A percentile compares a stretch with the other conserved stretches of the same genome.
Conservation (phyloP, 2,888 invertebrate species). For the Linyphia triangularis region DNA sequence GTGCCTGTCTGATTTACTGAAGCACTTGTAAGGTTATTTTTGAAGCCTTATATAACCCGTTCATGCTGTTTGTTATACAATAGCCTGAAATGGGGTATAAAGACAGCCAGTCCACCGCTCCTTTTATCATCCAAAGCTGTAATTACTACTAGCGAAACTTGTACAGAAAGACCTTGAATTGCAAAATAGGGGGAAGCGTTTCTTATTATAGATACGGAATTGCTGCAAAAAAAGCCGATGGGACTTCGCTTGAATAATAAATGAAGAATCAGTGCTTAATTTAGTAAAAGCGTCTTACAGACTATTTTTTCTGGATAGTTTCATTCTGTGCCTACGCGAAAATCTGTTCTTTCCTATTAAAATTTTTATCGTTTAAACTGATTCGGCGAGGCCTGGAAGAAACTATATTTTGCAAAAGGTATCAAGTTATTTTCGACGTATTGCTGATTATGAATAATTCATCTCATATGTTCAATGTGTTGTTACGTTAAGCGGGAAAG, state of each 20-base stretch:
- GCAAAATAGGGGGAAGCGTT: conserved; percentile 3
- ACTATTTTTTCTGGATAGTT: background rate
- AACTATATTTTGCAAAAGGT: no score
- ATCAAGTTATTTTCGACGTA: no score
- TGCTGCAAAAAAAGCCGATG: background rate
- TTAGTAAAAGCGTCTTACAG: background rate
- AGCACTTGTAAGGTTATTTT: background rate
- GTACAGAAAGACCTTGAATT: background rate
- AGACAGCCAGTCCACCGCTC: background rate
- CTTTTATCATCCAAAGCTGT: background rate
- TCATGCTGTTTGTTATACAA: background rate
- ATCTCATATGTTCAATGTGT: no score
- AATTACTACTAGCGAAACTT: background rate
- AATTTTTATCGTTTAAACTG: background rate
- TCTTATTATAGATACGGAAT: conserved; percentile 3
- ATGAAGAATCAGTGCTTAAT: background rate
- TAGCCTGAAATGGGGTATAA: background rate
- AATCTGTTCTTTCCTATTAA: background rate
- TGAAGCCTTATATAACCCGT: background rate
- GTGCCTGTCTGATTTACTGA: background rate
- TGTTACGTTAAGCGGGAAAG: no score
- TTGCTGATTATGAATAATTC: no score
- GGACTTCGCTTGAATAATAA: background rate
- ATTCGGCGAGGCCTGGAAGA: no score
- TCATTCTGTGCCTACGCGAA: background rate